Percentiles rank a stretch among this genome's conserved stretches.
Evolutionary conservation across 2,888 invertebrate genomes (phyloP).

Genomic region (Melinaea menophilus): DNA sequence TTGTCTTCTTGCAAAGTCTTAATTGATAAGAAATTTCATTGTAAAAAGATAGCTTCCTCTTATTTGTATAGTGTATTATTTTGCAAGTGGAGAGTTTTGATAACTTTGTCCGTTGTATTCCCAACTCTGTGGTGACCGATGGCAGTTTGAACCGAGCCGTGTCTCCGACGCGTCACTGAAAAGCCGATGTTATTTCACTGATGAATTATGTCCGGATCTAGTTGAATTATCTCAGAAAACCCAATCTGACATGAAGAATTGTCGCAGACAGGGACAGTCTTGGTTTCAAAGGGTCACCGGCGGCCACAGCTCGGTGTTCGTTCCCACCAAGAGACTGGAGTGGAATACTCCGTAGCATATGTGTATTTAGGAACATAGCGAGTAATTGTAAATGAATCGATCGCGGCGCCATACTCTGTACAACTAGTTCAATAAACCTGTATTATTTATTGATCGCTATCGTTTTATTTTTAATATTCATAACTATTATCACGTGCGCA

Average conservation of each 20-base stretch:
- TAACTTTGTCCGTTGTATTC: not conserved
- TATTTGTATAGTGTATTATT: not conserved
- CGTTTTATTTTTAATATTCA: conserved; percentile 34
- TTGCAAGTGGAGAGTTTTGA: too few relatives aligned
- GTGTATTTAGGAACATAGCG: conserved; percentile 33
- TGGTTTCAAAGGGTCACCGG: too few relatives aligned
- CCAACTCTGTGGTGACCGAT: conserved; percentile 5
- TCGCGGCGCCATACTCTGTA: conserved; percentile 43
- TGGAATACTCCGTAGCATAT: conserved; percentile 38
- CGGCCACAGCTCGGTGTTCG: conserved; percentile 15
- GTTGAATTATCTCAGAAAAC: too few relatives aligned
- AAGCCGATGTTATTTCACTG: too few relatives aligned
- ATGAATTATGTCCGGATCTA: not conserved
- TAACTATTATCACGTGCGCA: too few relatives aligned
- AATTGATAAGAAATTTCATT: not conserved
- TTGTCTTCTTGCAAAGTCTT: not conserved
- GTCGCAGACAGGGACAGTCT: too few relatives aligned
- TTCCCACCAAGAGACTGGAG: conserved; percentile 53
- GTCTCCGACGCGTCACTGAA: not conserved
- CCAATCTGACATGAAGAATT: too few relatives aligned
- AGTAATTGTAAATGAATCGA: conserved; percentile 26
- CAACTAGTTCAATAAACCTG: conserved; percentile 57
- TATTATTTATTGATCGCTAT: conserved; percentile 58
- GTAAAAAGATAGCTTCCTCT: not conserved
- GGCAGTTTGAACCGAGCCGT: not conserved